Evolutionary conservation across 1,140 invertebrate genomes (phyloP).

Genomic region (Conus betulinus): DNA sequence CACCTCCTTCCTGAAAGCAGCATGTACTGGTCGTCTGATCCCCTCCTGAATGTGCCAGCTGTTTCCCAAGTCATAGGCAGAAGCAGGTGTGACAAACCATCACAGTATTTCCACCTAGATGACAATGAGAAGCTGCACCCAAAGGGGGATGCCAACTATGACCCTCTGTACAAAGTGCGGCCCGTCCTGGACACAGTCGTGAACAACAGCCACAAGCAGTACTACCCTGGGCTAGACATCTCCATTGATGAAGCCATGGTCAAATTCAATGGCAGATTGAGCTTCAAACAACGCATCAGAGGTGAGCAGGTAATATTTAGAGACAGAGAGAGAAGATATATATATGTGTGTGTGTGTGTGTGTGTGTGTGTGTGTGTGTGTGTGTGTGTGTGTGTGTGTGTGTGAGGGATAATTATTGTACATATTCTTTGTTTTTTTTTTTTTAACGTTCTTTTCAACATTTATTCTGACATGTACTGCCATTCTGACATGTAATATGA

Average conservation of each 20-base stretch:
- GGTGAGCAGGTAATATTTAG: slow-evolving; percentile 39
- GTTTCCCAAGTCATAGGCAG: slow-evolving; percentile 42
- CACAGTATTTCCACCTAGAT: slow-evolving; percentile 50
- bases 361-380: no score
- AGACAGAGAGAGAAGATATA: no score
- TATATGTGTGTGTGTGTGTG: no score
- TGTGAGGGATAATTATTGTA: no score
- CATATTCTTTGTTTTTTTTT: no score
- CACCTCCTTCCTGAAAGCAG: slow-evolving; percentile 16
- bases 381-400: no score
- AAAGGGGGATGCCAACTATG: slow-evolving; percentile 37
- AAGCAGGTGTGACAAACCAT: slow-evolving; percentile 47
- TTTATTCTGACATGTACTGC: slow-evolving; percentile 34
- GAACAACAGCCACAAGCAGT: slow-evolving; percentile 31
- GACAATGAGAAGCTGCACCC: slow-evolving; percentile 25
- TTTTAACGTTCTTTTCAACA: no score
- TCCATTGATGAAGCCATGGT: slow-evolving; percentile 75
- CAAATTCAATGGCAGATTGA: slow-evolving; percentile 73
- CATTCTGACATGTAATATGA: slow-evolving; percentile 27
- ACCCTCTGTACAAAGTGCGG: slow-evolving; percentile 52
- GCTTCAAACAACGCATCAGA: slow-evolving; percentile 76
- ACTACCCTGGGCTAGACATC: slow-evolving; percentile 35
- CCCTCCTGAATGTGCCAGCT: slow-evolving; percentile 34
- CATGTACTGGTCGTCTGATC: slow-evolving; percentile 46
- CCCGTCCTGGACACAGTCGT: slow-evolving; percentile 43